Percentiles rank a stretch among this genome's conserved stretches.
Evolutionary conservation across 2,888 invertebrate genomes (phyloP).

Genomic region (Acronicta psi): DNA sequence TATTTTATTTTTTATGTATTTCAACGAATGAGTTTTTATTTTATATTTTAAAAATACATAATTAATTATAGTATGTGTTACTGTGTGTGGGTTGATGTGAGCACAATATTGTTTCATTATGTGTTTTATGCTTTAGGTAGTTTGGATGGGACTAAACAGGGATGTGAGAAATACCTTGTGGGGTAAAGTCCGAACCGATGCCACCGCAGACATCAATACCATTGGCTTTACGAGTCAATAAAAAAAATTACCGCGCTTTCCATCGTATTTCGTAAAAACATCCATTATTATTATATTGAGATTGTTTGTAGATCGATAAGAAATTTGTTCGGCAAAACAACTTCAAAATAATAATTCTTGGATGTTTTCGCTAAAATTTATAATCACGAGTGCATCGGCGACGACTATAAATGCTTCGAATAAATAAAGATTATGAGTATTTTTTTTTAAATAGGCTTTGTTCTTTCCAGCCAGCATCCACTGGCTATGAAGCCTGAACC

Average conservation of each 20-base stretch:
- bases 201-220: constrained; percentile 26
- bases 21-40: constrained; percentile 74
- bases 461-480: constrained; percentile 66
- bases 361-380: constrained; percentile 19
- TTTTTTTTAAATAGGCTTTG: constrained; percentile 62
- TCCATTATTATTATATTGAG: constrained; percentile 12
- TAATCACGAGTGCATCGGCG: constrained; percentile 53
- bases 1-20: constrained; percentile 72
- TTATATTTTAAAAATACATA: constrained; percentile 68
- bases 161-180: constrained; percentile 69
- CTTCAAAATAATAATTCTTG: constrained; percentile 14
- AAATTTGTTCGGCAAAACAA: constrained; percentile 1
- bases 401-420: constrained; percentile 55
- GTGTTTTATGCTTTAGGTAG: constrained; percentile 78
- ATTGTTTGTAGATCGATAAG: constrained; percentile 9
- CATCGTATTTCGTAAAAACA: constrained; percentile 16
- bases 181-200: constrained; percentile 66
- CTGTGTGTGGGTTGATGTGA: constrained; percentile 81
- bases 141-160: constrained; percentile 83
- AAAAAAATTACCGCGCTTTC: constrained; percentile 32
- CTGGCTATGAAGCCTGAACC: constrained; percentile 75
- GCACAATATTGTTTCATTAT: constrained; percentile 81
- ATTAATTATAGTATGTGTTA: constrained; percentile 75
- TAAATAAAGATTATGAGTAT: constrained; percentile 48
- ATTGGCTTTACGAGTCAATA: constrained; percentile 42